Percentiles rank a stretch among this genome's conserved stretches.
Conservation (phyloP, 1,140 invertebrate genomes). For the Meloidogyne exigua region DNA sequence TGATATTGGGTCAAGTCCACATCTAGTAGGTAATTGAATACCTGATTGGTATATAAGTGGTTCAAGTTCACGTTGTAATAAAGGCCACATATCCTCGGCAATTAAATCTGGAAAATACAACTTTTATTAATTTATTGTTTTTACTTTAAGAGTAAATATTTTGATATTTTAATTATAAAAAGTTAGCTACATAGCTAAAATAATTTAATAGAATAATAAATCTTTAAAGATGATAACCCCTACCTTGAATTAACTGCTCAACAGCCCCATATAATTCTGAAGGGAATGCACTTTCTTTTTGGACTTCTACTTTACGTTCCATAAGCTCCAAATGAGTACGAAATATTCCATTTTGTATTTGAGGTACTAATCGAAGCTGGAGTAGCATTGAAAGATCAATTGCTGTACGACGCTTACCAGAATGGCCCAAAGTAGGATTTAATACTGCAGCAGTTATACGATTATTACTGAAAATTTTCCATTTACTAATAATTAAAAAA, state of each 20-base stretch:
- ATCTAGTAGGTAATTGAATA: slow-evolving; percentile 46
- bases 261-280: slow-evolving; percentile 52
- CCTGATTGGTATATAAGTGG: slow-evolving; percentile 55
- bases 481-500: too few relatives aligned
- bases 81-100: slow-evolving; percentile 61
- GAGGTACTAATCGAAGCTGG: slow-evolving; percentile 48
- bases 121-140: too few relatives aligned
- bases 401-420: slow-evolving; percentile 42
- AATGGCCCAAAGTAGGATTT: slow-evolving; percentile 43
- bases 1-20: slow-evolving; percentile 58
- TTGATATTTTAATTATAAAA: too few relatives aligned
- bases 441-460: slow-evolving; percentile 58
- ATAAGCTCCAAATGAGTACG: slow-evolving; percentile 55
- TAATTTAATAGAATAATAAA: too few relatives aligned
- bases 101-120: slow-evolving; percentile 60
- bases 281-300: slow-evolving; percentile 56
- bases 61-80: slow-evolving; percentile 56
- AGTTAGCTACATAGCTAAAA: too few relatives aligned
- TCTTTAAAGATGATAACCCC: background rate
- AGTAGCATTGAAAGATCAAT: slow-evolving; percentile 48
- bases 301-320: slow-evolving; percentile 55
- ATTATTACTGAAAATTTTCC: slow-evolving; percentile 41
- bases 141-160: too few relatives aligned
- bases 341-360: slow-evolving; percentile 58
- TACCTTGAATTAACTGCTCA: slow-evolving; percentile 59